Conservation (phyloP, 2,888 invertebrate genomes). For the Lithophane ornitopus region DNA sequence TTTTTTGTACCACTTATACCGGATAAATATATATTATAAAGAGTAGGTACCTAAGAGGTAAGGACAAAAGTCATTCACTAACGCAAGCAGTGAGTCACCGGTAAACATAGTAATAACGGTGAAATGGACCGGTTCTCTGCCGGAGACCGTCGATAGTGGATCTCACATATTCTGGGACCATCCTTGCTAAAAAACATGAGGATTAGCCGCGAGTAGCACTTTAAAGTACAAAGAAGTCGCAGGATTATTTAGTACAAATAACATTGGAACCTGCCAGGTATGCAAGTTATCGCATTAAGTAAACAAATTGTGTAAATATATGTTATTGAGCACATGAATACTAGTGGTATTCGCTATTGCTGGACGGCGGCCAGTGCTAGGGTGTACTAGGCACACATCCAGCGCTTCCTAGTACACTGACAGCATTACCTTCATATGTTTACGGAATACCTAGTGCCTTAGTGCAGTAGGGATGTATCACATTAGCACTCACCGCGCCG, state of each 20-base stretch:
- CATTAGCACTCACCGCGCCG: constrained; percentile 54
- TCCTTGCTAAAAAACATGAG: constrained; percentile 36
- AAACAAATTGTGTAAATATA: constrained; percentile 59
- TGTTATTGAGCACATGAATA: constrained; percentile 63
- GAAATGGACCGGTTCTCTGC: constrained; percentile 60
- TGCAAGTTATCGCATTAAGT: constrained; percentile 51
- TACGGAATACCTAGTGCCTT: constrained; percentile 76
- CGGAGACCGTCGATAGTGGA: constrained; percentile 62
- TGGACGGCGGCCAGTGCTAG: constrained; percentile 81
- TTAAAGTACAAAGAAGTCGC: constrained; percentile 34
- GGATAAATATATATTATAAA: constrained; percentile 28
- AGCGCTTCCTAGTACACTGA: constrained; percentile 85
- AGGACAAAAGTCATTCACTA: constrained; percentile 63
- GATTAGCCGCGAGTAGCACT: constrained; percentile 33
- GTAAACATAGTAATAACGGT: constrained; percentile 66
- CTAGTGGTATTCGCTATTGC: constrained; percentile 68
- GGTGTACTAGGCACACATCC: constrained; percentile 81
- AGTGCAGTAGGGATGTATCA: constrained; percentile 70
- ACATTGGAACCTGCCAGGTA: constrained; percentile 42
- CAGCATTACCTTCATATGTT: constrained; percentile 78
- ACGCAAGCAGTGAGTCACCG: constrained; percentile 59
- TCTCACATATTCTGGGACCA: constrained; percentile 61
- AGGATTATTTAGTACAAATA: constrained; percentile 31
- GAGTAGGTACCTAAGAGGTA: constrained; percentile 10
- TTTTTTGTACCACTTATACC: constrained; percentile 11